Base-by-base conservation (phyloP, 2,113 vertebrate species). In the Noctilio leporinus region DNA sequence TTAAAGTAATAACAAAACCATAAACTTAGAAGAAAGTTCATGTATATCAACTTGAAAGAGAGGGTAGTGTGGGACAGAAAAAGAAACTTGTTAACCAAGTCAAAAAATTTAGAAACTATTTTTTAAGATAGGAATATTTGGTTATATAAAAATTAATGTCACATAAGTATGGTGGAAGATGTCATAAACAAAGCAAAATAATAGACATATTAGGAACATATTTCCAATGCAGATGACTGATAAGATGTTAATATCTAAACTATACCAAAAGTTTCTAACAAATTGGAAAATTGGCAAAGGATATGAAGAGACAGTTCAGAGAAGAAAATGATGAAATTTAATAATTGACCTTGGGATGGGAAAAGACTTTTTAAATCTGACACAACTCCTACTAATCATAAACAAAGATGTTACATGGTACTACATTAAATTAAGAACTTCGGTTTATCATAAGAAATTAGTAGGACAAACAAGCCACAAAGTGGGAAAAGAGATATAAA, bases 401-500 rank as follows among this genome's bases (percentile, higher is more conserved):
- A 76, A 62, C 77, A 55, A 49, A 38, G 19, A 30, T 47, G 19
- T 57, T 82, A 8, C 26, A 10, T n/a, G 69, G 51, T 22, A 75
- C 45, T 55, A 49, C 45, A 43, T 64, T 55, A 86, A 86, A 82
- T 77, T 47, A 77, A 86, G 30, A 75, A 62, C 57, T 78, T 92
- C 33, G 9, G 14, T 47, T 84, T 28, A 72, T 30, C 19, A n/a
- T 55, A 94, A 94, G 40, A 89, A 94, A 89, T 12, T 10, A 73
- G 73, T 35, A 28, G 24, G 1, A 33, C 35, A 64, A 87, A 40
- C 24, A 65, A 73, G 26, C 19, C 47, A 57, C 38, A 73, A 80
- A 93, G 22, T 62, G 17, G 49, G 65, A 75, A 15, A 84, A 94
- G 72, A 96, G 53, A 76, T 80, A 89, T 62, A 92, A 67, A 69